Evolutionary conservation across 1,140 invertebrate species (phyloP).

Genomic region (Mylabris phalerata): DNA sequence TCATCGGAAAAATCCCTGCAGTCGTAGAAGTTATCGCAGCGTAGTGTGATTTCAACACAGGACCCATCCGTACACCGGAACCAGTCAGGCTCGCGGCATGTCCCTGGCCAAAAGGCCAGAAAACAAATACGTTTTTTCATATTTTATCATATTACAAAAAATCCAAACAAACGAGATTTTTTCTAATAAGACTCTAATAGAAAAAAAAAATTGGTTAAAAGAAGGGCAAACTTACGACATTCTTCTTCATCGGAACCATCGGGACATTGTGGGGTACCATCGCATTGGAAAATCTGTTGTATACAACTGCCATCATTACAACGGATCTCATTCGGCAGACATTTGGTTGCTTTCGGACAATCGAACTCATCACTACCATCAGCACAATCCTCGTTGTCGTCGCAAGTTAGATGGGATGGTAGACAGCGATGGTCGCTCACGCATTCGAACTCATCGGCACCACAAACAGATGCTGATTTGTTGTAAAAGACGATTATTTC

Average conservation of each 20-base stretch:
- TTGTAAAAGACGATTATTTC: too few relatives aligned
- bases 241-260: conserved; percentile 87
- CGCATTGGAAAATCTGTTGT: conserved; percentile 85
- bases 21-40: conserved; percentile 82
- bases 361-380: conserved; percentile 86
- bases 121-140: conserved; percentile 21
- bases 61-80: conserved; percentile 58
- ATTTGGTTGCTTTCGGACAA: conserved; percentile 45
- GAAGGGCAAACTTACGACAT: conserved; percentile 61
- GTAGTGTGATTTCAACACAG: conserved; percentile 59
- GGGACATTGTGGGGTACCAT: conserved; percentile 74
- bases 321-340: conserved; percentile 58
- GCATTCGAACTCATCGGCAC: conserved; percentile 61
- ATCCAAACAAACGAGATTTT: too few relatives aligned
- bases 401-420: conserved; percentile 84
- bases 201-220: neutral
- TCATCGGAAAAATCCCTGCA: conserved; percentile 89
- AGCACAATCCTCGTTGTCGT: conserved; percentile 73
- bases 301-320: conserved; percentile 79
- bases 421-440: conserved; percentile 72
- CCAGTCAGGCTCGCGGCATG: conserved; percentile 56
- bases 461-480: conserved; percentile 46
- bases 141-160: too few relatives aligned
- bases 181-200: neutral
- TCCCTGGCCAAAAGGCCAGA: conserved; percentile 41